Conservation (phyloP, 2,113 vertebrate species). For the Tiliqua scincoides region DNA sequence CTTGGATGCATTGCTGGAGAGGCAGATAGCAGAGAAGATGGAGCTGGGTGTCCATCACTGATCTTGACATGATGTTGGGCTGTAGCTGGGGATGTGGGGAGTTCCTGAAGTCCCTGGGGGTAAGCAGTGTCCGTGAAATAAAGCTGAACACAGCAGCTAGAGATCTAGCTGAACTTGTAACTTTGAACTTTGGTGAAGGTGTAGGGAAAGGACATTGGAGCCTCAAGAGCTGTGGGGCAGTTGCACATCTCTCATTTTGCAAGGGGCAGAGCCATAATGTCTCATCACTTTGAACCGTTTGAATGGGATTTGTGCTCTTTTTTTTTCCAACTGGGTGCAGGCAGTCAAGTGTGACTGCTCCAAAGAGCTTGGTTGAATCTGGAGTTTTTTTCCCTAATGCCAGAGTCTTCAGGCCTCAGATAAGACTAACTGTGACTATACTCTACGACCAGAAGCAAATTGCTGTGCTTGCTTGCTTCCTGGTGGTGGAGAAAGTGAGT, state of each 20-base stretch:
- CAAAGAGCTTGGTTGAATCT: not conserved
- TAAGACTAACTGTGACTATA: not conserved
- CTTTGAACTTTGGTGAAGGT: not conserved
- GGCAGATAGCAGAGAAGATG: no score
- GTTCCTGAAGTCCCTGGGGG: not conserved
- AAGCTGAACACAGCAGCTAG: not conserved
- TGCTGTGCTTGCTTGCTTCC: not conserved
- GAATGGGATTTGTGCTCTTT: not conserved
- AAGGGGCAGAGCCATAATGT: no score
- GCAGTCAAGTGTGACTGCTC: not conserved
- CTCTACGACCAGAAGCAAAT: not conserved
- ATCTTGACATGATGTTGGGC: not conserved
- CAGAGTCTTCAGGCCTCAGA: not conserved
- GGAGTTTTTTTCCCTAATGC: not conserved
- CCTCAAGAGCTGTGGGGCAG: not conserved
- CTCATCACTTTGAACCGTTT: not conserved
- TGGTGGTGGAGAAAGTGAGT: not conserved
- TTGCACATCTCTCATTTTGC: not conserved
- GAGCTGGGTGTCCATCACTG: no score
- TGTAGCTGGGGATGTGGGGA: not conserved
- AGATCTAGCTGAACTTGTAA: not conserved
- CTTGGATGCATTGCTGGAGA: no score
- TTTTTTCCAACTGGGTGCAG: not conserved
- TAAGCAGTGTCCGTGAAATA: not conserved
- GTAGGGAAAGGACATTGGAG: not conserved